Evolutionary conservation across 2,888 invertebrate species (phyloP).

Genomic region (Eupithecia pulchellata): DNA sequence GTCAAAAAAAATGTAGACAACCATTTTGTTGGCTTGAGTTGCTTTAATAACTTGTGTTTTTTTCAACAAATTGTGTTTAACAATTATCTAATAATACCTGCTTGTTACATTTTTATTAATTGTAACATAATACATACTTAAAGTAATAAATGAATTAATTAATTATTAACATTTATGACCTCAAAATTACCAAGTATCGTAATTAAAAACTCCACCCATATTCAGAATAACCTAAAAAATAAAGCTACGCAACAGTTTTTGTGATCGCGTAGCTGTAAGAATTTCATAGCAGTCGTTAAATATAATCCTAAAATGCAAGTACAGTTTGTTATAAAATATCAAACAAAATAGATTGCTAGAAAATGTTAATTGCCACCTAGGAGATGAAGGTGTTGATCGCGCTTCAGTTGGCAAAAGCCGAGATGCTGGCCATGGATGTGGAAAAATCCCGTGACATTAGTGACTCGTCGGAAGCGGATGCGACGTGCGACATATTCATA

Average conservation of each 20-base stretch:
- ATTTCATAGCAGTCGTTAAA: neutral
- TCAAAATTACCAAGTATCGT: neutral
- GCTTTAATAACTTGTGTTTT: no score
- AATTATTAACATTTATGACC: no score
- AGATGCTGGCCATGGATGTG: slow-evolving; percentile 65
- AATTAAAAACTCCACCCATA: neutral
- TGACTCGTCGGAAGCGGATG: slow-evolving; percentile 58
- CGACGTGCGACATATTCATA: slow-evolving; percentile 77
- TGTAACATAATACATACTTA: no score
- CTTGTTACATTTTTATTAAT: no score
- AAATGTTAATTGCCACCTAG: slow-evolving; percentile 54
- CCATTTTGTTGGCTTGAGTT: no score
- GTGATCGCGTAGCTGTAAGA: neutral
- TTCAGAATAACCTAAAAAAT: neutral
- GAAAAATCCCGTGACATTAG: slow-evolving; percentile 82
- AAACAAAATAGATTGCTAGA: slow-evolving; percentile 38
- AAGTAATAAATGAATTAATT: no score
- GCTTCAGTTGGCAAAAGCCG: slow-evolving; percentile 20
- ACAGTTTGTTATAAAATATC: neutral
- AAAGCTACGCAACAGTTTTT: neutral
- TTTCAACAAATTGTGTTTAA: no score
- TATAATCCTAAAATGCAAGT: neutral
- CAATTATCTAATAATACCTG: no score
- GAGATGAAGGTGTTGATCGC: slow-evolving; percentile 29
- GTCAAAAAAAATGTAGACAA: no score